Evolutionary conservation across 2,888 invertebrate genomes (phyloP).

Genomic region (Drosophila antonietae): DNA sequence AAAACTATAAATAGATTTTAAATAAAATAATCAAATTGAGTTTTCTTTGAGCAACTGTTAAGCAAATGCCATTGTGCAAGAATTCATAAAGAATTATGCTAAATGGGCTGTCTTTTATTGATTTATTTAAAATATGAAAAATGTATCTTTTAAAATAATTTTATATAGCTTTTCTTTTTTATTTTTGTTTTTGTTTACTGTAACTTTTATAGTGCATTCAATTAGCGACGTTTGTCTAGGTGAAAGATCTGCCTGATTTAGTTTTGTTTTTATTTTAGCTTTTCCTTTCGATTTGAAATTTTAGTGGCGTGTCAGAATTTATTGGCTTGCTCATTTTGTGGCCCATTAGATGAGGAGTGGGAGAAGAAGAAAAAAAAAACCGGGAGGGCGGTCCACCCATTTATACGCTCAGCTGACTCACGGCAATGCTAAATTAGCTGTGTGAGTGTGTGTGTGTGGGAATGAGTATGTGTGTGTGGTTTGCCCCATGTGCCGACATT

Average conservation of each 20-base stretch:
- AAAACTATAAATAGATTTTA: not conserved
- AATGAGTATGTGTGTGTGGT: not conserved
- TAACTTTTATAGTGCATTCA: conserved; percentile 1
- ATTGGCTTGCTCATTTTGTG: conserved; percentile 71
- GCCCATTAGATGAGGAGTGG: conserved; percentile 47
- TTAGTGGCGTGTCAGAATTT: conserved; percentile 77
- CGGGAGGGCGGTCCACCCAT: conserved; percentile 19
- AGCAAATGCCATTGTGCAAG: not conserved
- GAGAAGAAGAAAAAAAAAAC: not conserved
- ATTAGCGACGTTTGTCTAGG: not conserved
- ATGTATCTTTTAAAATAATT: not conserved
- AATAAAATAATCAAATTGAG: not conserved
- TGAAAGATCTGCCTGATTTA: not conserved
- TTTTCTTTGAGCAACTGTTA: not conserved
- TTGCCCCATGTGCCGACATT: not conserved
- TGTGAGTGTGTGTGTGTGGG: not conserved
- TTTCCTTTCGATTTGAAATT: conserved; percentile 40
- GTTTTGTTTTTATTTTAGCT: conserved; percentile 6
- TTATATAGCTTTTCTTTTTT: not conserved
- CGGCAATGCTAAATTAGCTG: conserved; percentile 57
- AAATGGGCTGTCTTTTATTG: not conserved
- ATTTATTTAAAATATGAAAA: not conserved
- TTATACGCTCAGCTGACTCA: conserved; percentile 64
- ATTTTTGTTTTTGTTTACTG: not conserved
- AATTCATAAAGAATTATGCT: not conserved